Evolutionary conservation across 1,140 invertebrate genomes (phyloP).

Genomic region (Drosophila novamexicana): DNA sequence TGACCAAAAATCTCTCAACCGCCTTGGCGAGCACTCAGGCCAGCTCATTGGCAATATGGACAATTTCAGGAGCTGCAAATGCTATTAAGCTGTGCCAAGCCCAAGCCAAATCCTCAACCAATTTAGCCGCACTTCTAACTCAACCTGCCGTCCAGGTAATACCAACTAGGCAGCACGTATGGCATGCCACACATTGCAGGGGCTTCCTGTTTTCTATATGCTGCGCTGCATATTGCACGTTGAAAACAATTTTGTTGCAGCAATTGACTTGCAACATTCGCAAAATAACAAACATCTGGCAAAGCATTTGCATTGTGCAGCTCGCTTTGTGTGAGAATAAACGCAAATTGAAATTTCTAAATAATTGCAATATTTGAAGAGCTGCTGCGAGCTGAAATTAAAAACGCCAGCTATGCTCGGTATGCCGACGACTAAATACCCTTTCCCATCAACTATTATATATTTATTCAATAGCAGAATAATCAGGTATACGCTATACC

Average conservation of each 20-base stretch:
- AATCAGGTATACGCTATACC: too few relatives aligned
- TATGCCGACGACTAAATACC: neutral
- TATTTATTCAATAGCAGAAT: too few relatives aligned
- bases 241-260: constrained; percentile 61
- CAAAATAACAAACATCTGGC: constrained; percentile 8
- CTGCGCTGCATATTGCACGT: constrained; percentile 40
- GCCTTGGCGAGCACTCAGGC: constrained; percentile 36
- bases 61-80: constrained; percentile 50
- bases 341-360: constrained; percentile 73
- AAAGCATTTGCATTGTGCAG: neutral
- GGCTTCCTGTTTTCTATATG: constrained; percentile 17
- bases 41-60: constrained; percentile 51
- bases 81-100: constrained; percentile 30
- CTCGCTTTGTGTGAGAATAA: constrained; percentile 19
- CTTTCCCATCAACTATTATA: neutral
- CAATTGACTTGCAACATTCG: constrained; percentile 17
- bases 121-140: neutral
- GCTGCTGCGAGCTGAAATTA: constrained; percentile 1
- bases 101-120: constrained; percentile 17
- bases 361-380: constrained; percentile 62
- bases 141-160: neutral
- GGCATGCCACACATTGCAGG: neutral
- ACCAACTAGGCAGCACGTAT: constrained; percentile 5
- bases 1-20: constrained; percentile 10
- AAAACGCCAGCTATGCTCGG: neutral